A percentile compares a stretch with the other conserved stretches of the same genome.
These are phyloP conservation scores for Ophthalmolycus amberensis DNA, from an alignment of 2,113 vertebrate genomes.

Conservation along the genomic window DNA sequence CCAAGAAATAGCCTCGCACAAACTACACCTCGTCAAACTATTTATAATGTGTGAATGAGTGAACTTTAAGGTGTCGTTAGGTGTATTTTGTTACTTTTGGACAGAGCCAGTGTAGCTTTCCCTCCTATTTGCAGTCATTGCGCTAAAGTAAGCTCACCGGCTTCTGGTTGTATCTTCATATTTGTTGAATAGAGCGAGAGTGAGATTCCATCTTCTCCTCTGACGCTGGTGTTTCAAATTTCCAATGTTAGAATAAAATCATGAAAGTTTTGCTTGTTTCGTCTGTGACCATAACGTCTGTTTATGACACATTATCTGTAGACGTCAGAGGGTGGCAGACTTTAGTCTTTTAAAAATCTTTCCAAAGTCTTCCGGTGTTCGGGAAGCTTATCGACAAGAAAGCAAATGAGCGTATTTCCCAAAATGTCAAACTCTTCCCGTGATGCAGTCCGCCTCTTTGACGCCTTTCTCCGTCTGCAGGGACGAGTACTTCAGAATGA, in stretches of 20 bases:
- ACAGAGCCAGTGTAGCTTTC: neutral
- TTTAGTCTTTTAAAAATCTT: neutral
- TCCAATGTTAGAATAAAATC: neutral
- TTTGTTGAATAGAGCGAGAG: neutral
- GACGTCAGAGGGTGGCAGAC: no score
- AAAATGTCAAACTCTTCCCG: neutral
- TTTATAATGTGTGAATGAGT: neutral
- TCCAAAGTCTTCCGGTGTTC: neutral
- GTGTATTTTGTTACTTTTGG: neutral
- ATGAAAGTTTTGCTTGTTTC: neutral
- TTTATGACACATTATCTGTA: neutral
- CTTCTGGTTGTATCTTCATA: neutral
- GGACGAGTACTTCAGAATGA: constrained; percentile 94
- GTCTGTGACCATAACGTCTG: neutral
- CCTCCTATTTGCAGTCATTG: no score
- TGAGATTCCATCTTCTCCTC: neutral
- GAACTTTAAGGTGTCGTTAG: neutral
- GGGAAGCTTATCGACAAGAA: neutral
- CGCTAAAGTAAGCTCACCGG: no score
- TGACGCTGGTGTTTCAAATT: neutral
- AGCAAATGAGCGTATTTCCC: accelerated
- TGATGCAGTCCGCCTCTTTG: no score
- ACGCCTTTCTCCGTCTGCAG: constrained; percentile 67
- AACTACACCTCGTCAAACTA: neutral
- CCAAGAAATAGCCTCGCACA: neutral